A percentile compares a stretch with the other conserved stretches of the same genome.
phyloP scores from a whole-genome alignment of 2,113 vertebrate genomes.

The Xenopus tropicalis region UCB_Xtro_10.0 CM004451.2:2338001-2338500 shows the following conservation, averaged over 20 bases:
- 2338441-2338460: no score
- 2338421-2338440: no score
- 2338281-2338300: no score
- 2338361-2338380: background rate
- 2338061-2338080: background rate
- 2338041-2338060: background rate
- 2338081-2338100: background rate
- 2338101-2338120: background rate
- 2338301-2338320: background rate
- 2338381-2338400: no score
- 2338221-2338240: background rate
- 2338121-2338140: constrained; percentile 63
- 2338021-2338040: background rate
- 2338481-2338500: no score
- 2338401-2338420: background rate
- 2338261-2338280: background rate
- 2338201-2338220: background rate
- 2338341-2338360: no score
- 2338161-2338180: constrained; percentile 79
- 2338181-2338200: constrained; percentile 74
- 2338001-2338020: background rate
- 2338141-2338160: constrained; percentile 80
- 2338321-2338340: no score
- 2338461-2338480: no score
- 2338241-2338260: background rate